phyloP scores from a whole-genome alignment of 2,888 invertebrate genomes.

The Coleophora flavipennella region DNA sequence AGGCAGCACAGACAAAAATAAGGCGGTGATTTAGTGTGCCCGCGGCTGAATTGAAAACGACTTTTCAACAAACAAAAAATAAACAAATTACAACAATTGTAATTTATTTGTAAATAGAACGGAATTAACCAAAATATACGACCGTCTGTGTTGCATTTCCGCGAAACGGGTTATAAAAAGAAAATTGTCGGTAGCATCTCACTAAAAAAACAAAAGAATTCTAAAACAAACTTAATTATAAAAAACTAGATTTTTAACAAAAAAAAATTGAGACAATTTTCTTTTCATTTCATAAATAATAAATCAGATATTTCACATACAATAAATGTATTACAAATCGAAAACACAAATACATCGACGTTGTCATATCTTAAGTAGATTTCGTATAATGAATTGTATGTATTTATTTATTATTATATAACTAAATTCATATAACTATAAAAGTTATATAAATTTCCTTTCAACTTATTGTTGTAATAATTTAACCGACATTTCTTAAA shows the following conservation, averaged over 20 bases:
- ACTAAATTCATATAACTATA: too few species aligned
- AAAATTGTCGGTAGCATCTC: slow-evolving; percentile 14
- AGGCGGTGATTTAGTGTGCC: slow-evolving; percentile 23
- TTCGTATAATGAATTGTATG: too few species aligned
- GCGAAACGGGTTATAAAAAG: slow-evolving; percentile 33
- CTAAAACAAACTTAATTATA: neutral
- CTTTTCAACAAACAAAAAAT: slow-evolving; percentile 15
- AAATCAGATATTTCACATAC: slow-evolving; percentile 31
- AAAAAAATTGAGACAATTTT: neutral
- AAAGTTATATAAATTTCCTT: neutral
- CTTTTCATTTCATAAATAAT: neutral
- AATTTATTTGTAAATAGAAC: slow-evolving; percentile 12
- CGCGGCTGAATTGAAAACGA: slow-evolving; percentile 13
- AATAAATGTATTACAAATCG: slow-evolving; percentile 47
- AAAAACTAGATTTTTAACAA: too few species aligned
- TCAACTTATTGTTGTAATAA: slow-evolving; percentile 3
- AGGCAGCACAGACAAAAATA: slow-evolving; percentile 64
- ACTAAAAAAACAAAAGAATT: neutral
- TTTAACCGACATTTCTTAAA: neutral
- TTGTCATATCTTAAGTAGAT: slow-evolving; percentile 23
- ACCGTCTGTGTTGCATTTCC: slow-evolving; percentile 73
- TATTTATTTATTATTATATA: too few species aligned
- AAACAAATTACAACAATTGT: slow-evolving; percentile 15
- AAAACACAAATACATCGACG: slow-evolving; percentile 31
- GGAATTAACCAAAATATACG: slow-evolving; percentile 27